These are phyloP conservation scores for Sitobion miscanthi DNA, from an alignment of 1,140 invertebrate species.

Conservation along the genomic window DNA sequence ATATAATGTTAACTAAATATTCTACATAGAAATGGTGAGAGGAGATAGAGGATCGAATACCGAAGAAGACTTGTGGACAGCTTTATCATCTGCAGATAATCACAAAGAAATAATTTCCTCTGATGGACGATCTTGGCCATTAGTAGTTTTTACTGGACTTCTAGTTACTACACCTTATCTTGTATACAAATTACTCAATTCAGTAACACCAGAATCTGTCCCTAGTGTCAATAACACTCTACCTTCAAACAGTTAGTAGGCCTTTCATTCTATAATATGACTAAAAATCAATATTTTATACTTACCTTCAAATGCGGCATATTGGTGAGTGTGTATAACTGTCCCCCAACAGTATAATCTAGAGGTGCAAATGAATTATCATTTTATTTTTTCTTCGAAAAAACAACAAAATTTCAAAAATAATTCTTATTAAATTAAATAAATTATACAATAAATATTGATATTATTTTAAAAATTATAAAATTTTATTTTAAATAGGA, in stretches of 20 bases:
- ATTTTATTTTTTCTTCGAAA: neutral
- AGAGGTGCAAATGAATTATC: neutral
- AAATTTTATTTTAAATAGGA: too few relatives aligned
- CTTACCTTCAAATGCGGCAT: neutral
- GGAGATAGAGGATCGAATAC: neutral
- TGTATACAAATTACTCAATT: slow-evolving; percentile 82
- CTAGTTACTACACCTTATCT: slow-evolving; percentile 90
- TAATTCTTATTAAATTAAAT: too few relatives aligned
- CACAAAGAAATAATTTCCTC: slow-evolving; percentile 61
- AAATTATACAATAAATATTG: too few relatives aligned
- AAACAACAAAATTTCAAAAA: neutral
- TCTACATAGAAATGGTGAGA: slow-evolving; percentile 26
- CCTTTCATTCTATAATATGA: neutral
- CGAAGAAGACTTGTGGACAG: slow-evolving; percentile 20
- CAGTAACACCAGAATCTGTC: slow-evolving; percentile 63
- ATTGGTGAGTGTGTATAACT: neutral
- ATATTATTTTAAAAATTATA: too few relatives aligned
- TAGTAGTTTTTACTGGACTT: slow-evolving; percentile 82
- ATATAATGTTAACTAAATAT: neutral
- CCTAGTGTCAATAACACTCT: neutral
- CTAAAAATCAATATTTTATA: neutral
- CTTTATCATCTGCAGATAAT: slow-evolving; percentile 7
- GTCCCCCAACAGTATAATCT: neutral
- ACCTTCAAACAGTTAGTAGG: neutral
- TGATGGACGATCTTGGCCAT: slow-evolving; percentile 74